Base-by-base conservation (phyloP, 2,113 vertebrate genomes). In the Ptychochromis oligacanthus region DNA sequence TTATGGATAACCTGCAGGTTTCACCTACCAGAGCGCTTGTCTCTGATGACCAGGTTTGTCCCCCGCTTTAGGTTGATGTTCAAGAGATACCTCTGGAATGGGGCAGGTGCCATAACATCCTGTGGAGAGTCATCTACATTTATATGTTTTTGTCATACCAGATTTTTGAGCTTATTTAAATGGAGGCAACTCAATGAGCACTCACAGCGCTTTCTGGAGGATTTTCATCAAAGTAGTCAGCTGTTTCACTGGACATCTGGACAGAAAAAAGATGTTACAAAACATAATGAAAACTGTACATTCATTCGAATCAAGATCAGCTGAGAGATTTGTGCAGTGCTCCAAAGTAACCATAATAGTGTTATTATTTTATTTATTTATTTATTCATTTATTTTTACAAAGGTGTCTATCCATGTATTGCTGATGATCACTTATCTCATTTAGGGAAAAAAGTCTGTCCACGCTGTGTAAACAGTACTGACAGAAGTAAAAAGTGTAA, bases 1-100 rank as follows among this genome's bases (percentile, higher is more conserved):
- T 72, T 80, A 36, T 9, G 4, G 15, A 55, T 46, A 18, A 13
- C 14, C 26, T 52, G 9, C 24, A 18, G 18, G 11, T 26, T n/a
- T 14, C 54, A 62, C 94, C 95, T 95, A 99, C 98, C 98, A 5
- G 96, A 97, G 57, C 98, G 98, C 52, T 89, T 95, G 88, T 98
- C 95, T 77, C 96, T 93, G 94, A 98, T 92, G 49, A 97, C 97
- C 82, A 99, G 95, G 87, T 98, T 97, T 62, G 93, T 92, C 34
- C 98, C 98, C 80, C 97, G 96, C 91, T 96, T 98, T 58, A 99
- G 92, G 87, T 96, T 97, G 83, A 99, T 96, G 84, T 92, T 97
- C 77, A 99, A 93, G 52, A 99, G 96, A 90, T 98, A 99, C 72
- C 93, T 94, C 88, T 95, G 95, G 24, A 74, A 22, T 0, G 18